Base-by-base conservation (phyloP, 2,797 vertebrate genomes). In the Psittacula echo region DNA sequence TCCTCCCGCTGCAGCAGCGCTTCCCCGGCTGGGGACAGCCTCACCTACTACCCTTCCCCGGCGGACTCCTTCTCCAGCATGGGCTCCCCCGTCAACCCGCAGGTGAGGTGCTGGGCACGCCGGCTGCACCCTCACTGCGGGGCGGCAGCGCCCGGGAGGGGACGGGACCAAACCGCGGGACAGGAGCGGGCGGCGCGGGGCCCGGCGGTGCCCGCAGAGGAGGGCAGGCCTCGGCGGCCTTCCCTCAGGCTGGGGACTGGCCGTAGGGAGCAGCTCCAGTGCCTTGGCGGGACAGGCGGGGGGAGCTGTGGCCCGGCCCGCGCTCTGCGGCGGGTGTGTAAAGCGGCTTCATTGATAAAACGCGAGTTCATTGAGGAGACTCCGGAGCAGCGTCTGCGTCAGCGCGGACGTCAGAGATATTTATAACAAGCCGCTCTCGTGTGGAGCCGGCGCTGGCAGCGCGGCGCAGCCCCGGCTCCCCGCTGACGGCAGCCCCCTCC, bases 291-390 rank as follows among this genome's bases (percentile, higher is more conserved):
- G 51, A 29, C 21, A 42, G 62, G 74, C 29, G 72, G 74, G 78
- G 91, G 95, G 90, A 93, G 73, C 56, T 41, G 80, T 86, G 77
- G 76, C 42, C 17, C 27, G 54, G 78, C 44, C 91, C 70, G 90
- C 67, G 93, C 67, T 92, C 91, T 90, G 97, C 92, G 37, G 96
- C 94, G 93, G 96, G 97, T 97, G 98, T 97, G 98, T 98, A 98
- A 97, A 96, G 97, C 97, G 71, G 97, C 95, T 99, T 99, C 99
- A 99, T 99, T 99, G 99, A 99, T 98, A 99, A 99, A 99, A 98
- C 97, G 97, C 95, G 98, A 99, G 99, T 99, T 99, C 99, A 99
- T 99, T 99, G 98, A 99, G 99, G 99, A 99, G 99, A 99, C 99
- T 99, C 99, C 99, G 98, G 98, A 98, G 99, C 98, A 98, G 97